Conservation (phyloP, 2,888 invertebrate species). For the Parasteatoda lunata region DNA sequence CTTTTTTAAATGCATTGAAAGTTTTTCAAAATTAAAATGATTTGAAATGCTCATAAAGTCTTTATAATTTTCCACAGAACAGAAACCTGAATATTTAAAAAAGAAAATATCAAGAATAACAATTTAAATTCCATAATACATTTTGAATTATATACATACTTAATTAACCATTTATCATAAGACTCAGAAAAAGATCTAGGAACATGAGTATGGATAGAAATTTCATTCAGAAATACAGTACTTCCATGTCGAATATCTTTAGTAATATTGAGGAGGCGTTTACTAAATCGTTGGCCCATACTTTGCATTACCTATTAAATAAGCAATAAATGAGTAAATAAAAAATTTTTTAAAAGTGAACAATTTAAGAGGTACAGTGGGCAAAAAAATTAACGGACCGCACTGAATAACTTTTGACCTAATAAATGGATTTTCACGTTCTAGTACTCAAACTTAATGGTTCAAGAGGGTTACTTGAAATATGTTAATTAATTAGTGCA, state of each 20-base stretch:
- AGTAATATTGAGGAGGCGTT: constrained; percentile 36
- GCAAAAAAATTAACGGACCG: neutral
- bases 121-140: neutral
- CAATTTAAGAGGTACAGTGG: neutral
- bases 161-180: constrained; percentile 70
- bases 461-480: too few relatives aligned
- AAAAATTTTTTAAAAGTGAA: neutral
- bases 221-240: constrained; percentile 73
- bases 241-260: constrained; percentile 71
- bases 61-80: too few relatives aligned
- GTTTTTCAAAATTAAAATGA: too few relatives aligned
- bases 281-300: constrained; percentile 22
- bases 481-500: too few relatives aligned
- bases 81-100: too few relatives aligned
- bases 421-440: too few relatives aligned
- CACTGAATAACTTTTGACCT: too few relatives aligned
- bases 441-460: too few relatives aligned
- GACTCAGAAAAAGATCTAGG: constrained; percentile 71
- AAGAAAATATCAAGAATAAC: too few relatives aligned
- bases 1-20: too few relatives aligned
- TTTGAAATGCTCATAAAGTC: too few relatives aligned
- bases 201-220: constrained; percentile 72
- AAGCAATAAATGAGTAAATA: neutral
- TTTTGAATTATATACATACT: constrained; percentile 18
- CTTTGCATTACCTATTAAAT: constrained; percentile 19